phyloP scores from a whole-genome alignment of 1,140 invertebrate genomes.

The Cherax quadricarinatus region DNA sequence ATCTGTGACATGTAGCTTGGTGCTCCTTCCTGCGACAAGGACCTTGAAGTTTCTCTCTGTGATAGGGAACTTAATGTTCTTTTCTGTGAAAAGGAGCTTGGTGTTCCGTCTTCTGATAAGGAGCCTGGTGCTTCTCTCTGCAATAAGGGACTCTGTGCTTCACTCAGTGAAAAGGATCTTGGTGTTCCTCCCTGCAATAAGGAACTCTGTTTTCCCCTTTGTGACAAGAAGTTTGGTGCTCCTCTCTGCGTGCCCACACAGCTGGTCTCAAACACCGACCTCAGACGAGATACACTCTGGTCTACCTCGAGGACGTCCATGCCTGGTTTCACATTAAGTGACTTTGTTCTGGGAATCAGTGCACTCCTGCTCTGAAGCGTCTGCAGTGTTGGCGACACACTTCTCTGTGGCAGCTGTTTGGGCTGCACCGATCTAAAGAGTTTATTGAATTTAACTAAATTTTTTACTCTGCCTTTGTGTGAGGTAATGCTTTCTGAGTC shows the following conservation, averaged over 20 bases:
- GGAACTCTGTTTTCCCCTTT: background rate
- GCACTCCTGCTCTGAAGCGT: background rate
- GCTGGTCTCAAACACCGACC: slow-evolving; percentile 35
- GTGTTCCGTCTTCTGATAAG: too few relatives aligned
- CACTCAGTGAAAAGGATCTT: too few relatives aligned
- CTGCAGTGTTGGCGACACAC: background rate
- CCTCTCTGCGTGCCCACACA: background rate
- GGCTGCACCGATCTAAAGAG: background rate
- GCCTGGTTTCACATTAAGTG: slow-evolving; percentile 12
- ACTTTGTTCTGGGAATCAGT: too few relatives aligned
- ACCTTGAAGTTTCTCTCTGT: too few relatives aligned
- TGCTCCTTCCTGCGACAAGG: too few relatives aligned
- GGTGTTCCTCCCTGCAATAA: too few relatives aligned
- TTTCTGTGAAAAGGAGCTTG: too few relatives aligned
- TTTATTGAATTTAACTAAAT: background rate
- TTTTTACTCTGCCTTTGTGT: background rate
- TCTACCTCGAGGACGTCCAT: slow-evolving; percentile 13
- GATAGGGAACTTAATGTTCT: too few relatives aligned
- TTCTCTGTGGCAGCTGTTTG: background rate
- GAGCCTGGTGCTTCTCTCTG: too few relatives aligned
- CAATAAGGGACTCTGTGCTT: too few relatives aligned
- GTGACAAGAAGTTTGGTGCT: background rate
- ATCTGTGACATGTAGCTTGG: too few relatives aligned
- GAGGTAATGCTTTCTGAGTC: background rate
- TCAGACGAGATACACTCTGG: slow-evolving; percentile 29